Evolutionary conservation across 1,140 invertebrate genomes (phyloP), one percentile per base, ranked within the genome.

Genomic region (Agraylea sexmaculata): DNA sequence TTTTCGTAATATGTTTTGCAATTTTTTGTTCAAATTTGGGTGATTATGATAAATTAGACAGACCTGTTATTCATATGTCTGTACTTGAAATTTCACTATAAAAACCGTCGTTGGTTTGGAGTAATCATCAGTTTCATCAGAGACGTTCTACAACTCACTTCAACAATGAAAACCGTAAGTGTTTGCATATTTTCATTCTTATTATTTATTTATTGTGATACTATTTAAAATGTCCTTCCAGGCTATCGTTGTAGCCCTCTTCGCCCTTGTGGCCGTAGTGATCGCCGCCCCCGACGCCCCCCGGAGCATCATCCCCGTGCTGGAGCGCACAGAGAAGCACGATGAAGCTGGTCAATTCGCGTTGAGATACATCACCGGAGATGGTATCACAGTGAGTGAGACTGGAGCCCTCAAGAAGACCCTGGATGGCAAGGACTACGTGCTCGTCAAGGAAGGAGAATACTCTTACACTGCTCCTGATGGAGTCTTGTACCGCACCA

Each of bases 301-400:
- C n/a, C 21, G 29, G n/a, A n/a, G n/a, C n/a, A n/a, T 47, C 30
- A 36, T 49, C 22, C 44, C 44, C 18, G 36, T 49, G 5, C 25
- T 49, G 0, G 28, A 42, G 17, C 27, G 29, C 12, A 55, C 58
- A 25, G 57, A 59, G 27, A 46, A 56, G 8, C 56, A 55, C 23
- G 59, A 63, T 25, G 55, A 60, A 15, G 52, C 41, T 13, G 59
- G 59, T 10, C 58, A 60, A 44, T 64, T 55, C 37, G 51, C 58
- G 1, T 46, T 61, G 17, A 55, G 55, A 6, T 64, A 60, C 42
- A 43, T 57, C 21, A 59, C 60, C 12, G 57, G 54, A 6, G 56
- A 60, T 29, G 58, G 60, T 15, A 60, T 51, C 7, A 45, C 55
- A 0, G 53, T 60, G 2, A 50, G 50, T 2, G 58, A 62, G 38